Percentiles rank a stretch among this genome's conserved stretches.
These are phyloP conservation scores for Colinus virginianus DNA, from an alignment of 2,113 vertebrate species.

Conservation along the genomic window DNA sequence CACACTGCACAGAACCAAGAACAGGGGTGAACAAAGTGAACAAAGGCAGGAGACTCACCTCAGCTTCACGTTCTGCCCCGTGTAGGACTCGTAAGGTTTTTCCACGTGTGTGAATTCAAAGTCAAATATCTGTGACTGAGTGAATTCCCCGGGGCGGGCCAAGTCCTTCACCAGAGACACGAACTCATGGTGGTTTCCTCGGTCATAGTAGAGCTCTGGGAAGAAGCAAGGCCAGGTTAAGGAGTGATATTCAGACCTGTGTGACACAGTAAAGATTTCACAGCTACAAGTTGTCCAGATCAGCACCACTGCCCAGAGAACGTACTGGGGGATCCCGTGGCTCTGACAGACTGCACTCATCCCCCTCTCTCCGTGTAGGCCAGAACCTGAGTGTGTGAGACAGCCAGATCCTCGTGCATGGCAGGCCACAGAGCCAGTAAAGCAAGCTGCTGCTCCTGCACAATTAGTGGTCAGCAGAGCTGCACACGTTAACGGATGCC, in stretches of 20 bases:
- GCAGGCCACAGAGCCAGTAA: neutral
- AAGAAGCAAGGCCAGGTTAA: constrained; percentile 16
- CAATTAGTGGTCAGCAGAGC: neutral
- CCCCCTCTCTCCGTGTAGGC: neutral
- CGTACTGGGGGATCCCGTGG: neutral
- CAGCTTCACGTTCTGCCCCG: constrained; percentile 96
- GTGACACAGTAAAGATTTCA: neutral
- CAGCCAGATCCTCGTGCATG: neutral
- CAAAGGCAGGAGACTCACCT: constrained; percentile 80
- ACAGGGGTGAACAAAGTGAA: neutral
- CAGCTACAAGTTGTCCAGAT: neutral
- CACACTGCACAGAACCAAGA: neutral
- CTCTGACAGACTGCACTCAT: neutral
- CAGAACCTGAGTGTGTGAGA: neutral
- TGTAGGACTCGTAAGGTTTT: constrained; percentile 98
- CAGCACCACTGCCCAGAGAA: neutral
- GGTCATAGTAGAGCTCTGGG: constrained; percentile 95
- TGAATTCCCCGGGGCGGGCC: constrained; percentile 94
- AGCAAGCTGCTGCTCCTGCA: neutral
- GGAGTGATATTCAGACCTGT: neutral
- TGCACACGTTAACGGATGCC: neutral
- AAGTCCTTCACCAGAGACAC: constrained; percentile 98
- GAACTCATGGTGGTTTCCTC: constrained; percentile 98
- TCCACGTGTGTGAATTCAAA: constrained; percentile 99
- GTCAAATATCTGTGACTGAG: constrained; percentile 95